A percentile compares a stretch with the other conserved stretches of the same genome.
Conservation (phyloP, 1,140 invertebrate species). For the Diabrotica undecimpunctata region DNA sequence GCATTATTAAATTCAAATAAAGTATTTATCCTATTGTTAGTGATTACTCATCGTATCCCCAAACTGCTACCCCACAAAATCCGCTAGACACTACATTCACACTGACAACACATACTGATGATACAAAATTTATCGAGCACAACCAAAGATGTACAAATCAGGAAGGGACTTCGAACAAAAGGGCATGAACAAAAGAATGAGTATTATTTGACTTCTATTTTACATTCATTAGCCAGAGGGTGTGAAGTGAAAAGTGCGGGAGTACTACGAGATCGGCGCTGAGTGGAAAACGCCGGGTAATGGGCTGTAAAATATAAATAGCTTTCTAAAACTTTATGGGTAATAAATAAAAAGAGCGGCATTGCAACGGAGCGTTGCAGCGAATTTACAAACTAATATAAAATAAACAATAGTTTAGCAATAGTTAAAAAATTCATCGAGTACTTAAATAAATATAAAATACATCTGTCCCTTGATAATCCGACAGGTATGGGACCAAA, state of each 20-base stretch:
- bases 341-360: neutral
- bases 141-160: neutral
- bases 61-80: neutral
- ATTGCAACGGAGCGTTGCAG: no score
- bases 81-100: neutral
- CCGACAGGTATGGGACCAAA: no score
- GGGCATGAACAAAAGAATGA: neutral
- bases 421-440: no score
- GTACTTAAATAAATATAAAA: no score
- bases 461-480: no score
- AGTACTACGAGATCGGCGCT: neutral
- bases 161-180: constrained; percentile 1
- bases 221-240: constrained; percentile 2
- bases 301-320: neutral
- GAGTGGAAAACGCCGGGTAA: neutral
- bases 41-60: neutral
- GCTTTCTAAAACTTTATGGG: neutral
- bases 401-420: no score
- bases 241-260: neutral
- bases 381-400: no score
- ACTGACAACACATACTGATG: neutral
- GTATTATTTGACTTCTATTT: neutral
- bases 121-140: constrained; percentile 1
- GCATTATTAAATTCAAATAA: no score
- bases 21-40: no score